Evolutionary conservation across 2,888 invertebrate species (phyloP), one percentile per base, ranked within the genome.

Genomic region (Dryadula phaetusa): DNA sequence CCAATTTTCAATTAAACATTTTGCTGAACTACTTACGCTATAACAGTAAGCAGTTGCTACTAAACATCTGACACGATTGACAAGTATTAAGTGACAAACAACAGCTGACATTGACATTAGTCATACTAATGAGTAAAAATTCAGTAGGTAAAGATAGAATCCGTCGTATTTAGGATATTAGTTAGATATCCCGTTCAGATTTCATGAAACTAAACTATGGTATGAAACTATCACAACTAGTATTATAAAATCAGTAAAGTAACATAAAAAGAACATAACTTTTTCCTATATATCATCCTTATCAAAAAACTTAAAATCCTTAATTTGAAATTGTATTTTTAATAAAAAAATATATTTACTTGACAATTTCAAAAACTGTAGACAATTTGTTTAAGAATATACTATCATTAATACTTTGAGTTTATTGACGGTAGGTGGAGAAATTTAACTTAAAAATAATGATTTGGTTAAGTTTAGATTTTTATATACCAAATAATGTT

Each of bases 1-100:
- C n/a, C n/a, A n/a, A n/a, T n/a, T n/a, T n/a, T n/a, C 16, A 52
- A 52, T 52, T 32, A 2, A 52, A 52, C 52, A 32, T 52, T 52
- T 28, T 52, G 8, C 14, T 3, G 16, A 28, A 28, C 16, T 28
- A 16, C n/a, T 52, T 16, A 28, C 12, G 52, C 28, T 5, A 52
- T 28, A 52, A 16, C 28, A 22, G 25, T 52, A n/a, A 16, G 16
- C 16, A 52, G n/a, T 47, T 10, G 22, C 12, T 25, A 47, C 47
- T 5, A 46, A 47, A 22, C 4, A 22, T 47, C 20, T 47, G 47
- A 28, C 28, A 52, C n/a, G n/a, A 28, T 8, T 28, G 16, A 37
- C 10, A 37, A 10, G 37, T 10, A 2, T 10, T 37, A 10, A 37
- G 16, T 42, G 16, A 5, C 16, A 42, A 42, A 16, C 42, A 52